Evolutionary conservation across 2,888 invertebrate genomes (phyloP).

Genomic region (Stenodema calcarata): DNA sequence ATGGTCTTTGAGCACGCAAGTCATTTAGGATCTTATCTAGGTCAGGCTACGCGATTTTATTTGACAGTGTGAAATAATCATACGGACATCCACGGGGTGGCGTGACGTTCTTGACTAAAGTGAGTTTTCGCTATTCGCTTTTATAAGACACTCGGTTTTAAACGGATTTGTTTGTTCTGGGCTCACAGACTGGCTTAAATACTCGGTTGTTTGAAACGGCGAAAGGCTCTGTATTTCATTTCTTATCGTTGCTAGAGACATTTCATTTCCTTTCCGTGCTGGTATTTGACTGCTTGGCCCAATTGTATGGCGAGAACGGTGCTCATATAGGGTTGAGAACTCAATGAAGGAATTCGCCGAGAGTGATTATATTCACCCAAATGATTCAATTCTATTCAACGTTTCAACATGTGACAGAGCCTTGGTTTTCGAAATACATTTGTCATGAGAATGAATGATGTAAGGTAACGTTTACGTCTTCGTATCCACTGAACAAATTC

Average conservation of each 20-base stretch:
- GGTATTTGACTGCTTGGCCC: background rate
- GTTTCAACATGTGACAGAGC: too few relatives aligned
- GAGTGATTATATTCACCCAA: background rate
- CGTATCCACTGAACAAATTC: too few relatives aligned
- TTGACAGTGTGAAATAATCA: constrained; percentile 31
- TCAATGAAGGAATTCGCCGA: background rate
- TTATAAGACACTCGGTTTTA: background rate
- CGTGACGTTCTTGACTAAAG: constrained; percentile 12
- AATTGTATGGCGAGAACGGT: background rate
- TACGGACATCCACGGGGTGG: background rate
- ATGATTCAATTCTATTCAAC: too few relatives aligned
- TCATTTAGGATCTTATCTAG: constrained; percentile 33
- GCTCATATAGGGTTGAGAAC: background rate
- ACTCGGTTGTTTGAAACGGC: background rate
- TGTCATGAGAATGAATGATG: too few relatives aligned
- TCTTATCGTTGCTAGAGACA: background rate
- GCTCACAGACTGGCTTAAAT: background rate
- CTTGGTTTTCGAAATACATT: too few relatives aligned
- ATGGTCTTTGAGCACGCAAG: constrained; percentile 23
- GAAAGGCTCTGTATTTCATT: background rate
- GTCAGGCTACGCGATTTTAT: constrained; percentile 22
- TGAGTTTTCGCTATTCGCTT: background rate
- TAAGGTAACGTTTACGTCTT: too few relatives aligned
- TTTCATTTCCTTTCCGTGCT: background rate
- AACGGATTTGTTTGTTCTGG: constrained; percentile 2